These are phyloP conservation scores for Drosophila insularis DNA, from an alignment of 1,140 invertebrate genomes.

Conservation along the genomic window DNA sequence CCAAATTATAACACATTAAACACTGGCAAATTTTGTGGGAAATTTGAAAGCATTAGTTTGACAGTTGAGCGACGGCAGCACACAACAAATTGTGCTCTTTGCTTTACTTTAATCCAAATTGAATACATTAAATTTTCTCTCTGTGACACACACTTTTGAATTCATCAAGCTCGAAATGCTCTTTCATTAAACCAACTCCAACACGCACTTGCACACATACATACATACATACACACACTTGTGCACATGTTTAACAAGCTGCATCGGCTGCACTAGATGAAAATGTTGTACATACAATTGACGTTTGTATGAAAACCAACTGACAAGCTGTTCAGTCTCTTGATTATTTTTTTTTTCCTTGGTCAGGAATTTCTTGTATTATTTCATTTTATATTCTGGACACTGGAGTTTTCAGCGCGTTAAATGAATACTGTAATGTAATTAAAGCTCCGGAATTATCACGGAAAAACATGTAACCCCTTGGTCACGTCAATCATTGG, in stretches of 20 bases:
- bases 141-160: not conserved
- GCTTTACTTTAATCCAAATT: not conserved
- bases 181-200: not conserved
- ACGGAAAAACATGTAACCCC: slow-evolving; percentile 17
- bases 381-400: not conserved
- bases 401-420: slow-evolving; percentile 16
- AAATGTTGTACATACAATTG: not conserved
- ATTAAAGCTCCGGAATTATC: slow-evolving; percentile 26
- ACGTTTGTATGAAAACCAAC: not conserved
- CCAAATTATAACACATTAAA: slow-evolving; percentile 60
- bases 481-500: slow-evolving; percentile 63
- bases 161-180: not conserved
- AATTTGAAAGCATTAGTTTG: slow-evolving; percentile 49
- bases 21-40: slow-evolving; percentile 41
- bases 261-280: not conserved
- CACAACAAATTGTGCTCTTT: slow-evolving; percentile 8
- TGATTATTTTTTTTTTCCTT: not conserved
- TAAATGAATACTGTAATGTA: slow-evolving; percentile 46
- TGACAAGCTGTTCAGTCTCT: not conserved
- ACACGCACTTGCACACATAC: not conserved
- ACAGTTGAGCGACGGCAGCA: slow-evolving; percentile 30
- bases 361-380: not conserved
- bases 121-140: not conserved
- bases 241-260: too few species aligned
- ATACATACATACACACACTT: not conserved